Base-by-base conservation (phyloP, 1,140 invertebrate species). In the Dryas iulia region DNA sequence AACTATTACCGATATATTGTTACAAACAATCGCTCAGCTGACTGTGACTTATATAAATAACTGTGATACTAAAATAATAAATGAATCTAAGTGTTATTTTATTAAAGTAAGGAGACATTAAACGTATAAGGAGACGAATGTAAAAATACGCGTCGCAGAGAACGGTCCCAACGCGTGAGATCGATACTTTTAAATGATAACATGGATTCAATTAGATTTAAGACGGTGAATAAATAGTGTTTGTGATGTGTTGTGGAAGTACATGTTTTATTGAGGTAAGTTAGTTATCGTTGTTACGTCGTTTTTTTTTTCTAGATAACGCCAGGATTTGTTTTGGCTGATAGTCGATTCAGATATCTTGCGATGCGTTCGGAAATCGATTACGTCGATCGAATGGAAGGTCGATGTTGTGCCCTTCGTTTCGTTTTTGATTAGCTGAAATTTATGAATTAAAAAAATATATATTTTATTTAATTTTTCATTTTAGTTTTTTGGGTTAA, bases 141-240 rank as follows among this genome's bases (percentile, higher is more conserved):
- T 90, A 89, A 89, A 88, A 89, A 88, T 88, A 87, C 82, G 87
- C 87, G 84, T 87, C 87, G 83, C 77, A 71, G 79, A 84, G 82
- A 77, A 81, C 79, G 65, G 81, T 81, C 79, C 70, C 76, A 74
- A 87, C 78, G 81, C 85, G 82, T 91, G 86, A 87, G 87, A 89
- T 91, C 87, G 86, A 91, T 91, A 91, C 79, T 85, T 87, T 88
- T 89, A 89, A 90, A 89, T 91, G 87, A 91, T 91, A 91, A 91
- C 86, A 91, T 91, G 89, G 80, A 86, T 91, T 89, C 82, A 89
- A 89, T 89, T 83, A 89, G 73, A 79, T 84, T 84, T 81, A 74
- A 83, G 84, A 83, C 78, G 74, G 82, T 89, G 86, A 83, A 82
- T 77, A 70, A 83, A 82, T 77, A 70, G 81, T 77, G 79, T 80